These are phyloP conservation scores for Falco naumanni DNA, from an alignment of 2,797 vertebrate genomes.

Conservation along the genomic window DNA sequence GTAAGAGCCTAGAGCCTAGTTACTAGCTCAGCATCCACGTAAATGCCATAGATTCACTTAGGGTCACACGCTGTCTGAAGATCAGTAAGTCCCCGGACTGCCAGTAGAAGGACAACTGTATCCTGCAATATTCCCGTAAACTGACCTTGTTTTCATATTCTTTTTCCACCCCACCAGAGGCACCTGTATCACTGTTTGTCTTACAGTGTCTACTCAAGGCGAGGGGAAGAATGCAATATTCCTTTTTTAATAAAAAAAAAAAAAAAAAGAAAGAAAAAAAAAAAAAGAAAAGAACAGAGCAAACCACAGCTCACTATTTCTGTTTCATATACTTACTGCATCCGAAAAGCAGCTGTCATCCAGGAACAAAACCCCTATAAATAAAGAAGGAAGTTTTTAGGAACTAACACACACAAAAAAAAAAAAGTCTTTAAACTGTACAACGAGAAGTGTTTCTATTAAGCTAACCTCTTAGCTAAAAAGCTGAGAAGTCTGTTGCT, in stretches of 20 bases:
- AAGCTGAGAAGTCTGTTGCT: background rate
- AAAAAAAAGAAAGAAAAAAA: background rate
- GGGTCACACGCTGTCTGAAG: background rate
- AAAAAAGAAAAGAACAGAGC: background rate
- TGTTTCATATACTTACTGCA: slow-evolving; percentile 87
- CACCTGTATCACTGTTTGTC: background rate
- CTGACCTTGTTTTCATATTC: background rate
- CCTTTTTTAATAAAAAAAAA: background rate
- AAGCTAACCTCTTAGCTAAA: background rate
- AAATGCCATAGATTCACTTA: background rate
- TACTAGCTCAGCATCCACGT: background rate
- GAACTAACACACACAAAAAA: background rate
- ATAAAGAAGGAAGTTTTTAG: slow-evolving; percentile 28
- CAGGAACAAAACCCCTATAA: slow-evolving; percentile 90
- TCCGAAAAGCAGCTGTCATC: slow-evolving; percentile 87
- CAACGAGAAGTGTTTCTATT: background rate
- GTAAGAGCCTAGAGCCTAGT: background rate
- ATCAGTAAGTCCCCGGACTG: background rate
- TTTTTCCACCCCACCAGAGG: background rate
- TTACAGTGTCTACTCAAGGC: background rate
- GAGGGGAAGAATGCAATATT: background rate
- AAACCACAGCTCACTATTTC: background rate
- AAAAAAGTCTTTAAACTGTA: background rate
- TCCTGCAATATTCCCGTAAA: background rate
- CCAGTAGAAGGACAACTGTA: background rate